Conservation (phyloP, 2,113 vertebrate species). For the Hirundichthys speculiger region DNA sequence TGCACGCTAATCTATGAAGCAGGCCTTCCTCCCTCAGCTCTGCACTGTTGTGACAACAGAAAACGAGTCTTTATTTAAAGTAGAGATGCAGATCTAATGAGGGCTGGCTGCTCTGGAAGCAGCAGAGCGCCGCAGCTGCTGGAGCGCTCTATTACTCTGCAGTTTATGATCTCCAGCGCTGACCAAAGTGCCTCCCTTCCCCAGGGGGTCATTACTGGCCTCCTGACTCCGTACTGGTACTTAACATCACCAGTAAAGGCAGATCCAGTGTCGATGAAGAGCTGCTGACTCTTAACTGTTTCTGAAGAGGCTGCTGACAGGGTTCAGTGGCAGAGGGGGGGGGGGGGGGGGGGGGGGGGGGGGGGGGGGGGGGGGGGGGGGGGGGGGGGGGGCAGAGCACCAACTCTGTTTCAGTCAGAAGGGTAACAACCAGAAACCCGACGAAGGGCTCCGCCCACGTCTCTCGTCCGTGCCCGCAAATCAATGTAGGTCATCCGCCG, state of each 20-base stretch:
- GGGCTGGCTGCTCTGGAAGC: constrained; percentile 40
- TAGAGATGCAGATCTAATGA: not conserved
- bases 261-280: constrained; percentile 64
- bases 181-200: constrained; percentile 60
- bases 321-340: not conserved
- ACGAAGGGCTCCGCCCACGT: no score
- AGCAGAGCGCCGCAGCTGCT: constrained; percentile 72
- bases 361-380: not conserved
- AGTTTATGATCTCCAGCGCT: constrained; percentile 66
- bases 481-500: not conserved
- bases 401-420: not conserved
- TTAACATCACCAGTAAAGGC: constrained; percentile 77
- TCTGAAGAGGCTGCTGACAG: constrained; percentile 43
- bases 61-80: not conserved
- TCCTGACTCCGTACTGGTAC: constrained; percentile 73
- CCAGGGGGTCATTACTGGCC: constrained; percentile 73
- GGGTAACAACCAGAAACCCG: accelerated
- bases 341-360: not conserved
- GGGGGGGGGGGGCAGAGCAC: no score
- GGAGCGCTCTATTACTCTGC: constrained; percentile 58
- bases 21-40: no score
- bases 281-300: constrained; percentile 37
- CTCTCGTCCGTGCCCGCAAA: not conserved
- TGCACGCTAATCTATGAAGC: no score
- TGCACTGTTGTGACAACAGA: not conserved